These are phyloP conservation scores for cattle (Bos taurus) DNA, from an alignment of 2,113 vertebrate species.

Conservation along the genomic window ARS-UCD2.0 NC_037343.1:73472501-73473000, in stretches of 20 bases:
- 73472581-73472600: neutral
- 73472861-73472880: neutral
- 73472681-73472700: neutral
- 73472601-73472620: neutral
- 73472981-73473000: neutral
- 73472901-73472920: neutral
- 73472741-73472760: neutral
- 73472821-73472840: neutral
- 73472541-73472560: neutral
- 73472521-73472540: neutral
- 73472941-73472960: neutral
- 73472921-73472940: neutral
- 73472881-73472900: neutral
- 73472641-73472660: neutral
- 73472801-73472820: neutral
- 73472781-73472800: neutral
- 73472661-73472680: neutral
- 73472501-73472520: neutral
- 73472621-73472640: neutral
- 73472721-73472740: neutral
- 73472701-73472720: neutral
- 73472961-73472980: neutral
- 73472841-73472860: neutral
- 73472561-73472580: neutral
- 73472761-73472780: neutral